These are phyloP conservation scores for Melanostoma scalare DNA, from an alignment of 2,888 invertebrate genomes.

Conservation along the genomic window DNA sequence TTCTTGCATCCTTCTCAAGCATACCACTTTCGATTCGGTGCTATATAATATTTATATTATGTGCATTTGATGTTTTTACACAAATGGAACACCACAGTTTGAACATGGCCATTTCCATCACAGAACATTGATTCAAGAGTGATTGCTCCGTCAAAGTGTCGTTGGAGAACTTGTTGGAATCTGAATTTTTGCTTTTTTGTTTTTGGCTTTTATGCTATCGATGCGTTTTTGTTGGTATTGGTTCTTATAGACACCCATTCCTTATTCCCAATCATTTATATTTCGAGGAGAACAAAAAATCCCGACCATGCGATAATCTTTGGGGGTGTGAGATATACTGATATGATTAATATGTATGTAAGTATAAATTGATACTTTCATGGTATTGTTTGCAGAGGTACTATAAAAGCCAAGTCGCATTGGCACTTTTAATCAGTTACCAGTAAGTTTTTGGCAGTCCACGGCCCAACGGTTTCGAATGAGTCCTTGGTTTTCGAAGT, in stretches of 20 bases:
- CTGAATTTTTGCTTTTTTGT: conserved; percentile 45
- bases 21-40: neutral
- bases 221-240: conserved; percentile 51
- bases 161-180: conserved; percentile 59
- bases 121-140: conserved; percentile 66
- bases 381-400: conserved; percentile 36
- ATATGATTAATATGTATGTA: conserved; percentile 42
- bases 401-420: conserved; percentile 68
- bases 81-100: conserved; percentile 67
- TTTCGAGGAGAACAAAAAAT: conserved; percentile 32
- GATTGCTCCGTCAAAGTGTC: conserved; percentile 68
- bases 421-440: conserved; percentile 65
- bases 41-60: conserved; percentile 50
- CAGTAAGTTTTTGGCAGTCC: conserved; percentile 50
- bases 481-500: too few relatives aligned
- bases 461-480: conserved; percentile 38
- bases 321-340: conserved; percentile 41
- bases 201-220: conserved; percentile 47
- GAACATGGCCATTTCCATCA: conserved; percentile 71
- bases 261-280: conserved; percentile 35
- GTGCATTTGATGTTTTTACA: conserved; percentile 57
- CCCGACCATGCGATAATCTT: conserved; percentile 25
- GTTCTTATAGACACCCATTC: conserved; percentile 36
- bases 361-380: conserved; percentile 17
- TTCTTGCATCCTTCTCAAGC: conserved; percentile 31